These are phyloP conservation scores for Chrysolina oricalcia DNA, from an alignment of 2,888 invertebrate species.

Conservation along the genomic window DNA sequence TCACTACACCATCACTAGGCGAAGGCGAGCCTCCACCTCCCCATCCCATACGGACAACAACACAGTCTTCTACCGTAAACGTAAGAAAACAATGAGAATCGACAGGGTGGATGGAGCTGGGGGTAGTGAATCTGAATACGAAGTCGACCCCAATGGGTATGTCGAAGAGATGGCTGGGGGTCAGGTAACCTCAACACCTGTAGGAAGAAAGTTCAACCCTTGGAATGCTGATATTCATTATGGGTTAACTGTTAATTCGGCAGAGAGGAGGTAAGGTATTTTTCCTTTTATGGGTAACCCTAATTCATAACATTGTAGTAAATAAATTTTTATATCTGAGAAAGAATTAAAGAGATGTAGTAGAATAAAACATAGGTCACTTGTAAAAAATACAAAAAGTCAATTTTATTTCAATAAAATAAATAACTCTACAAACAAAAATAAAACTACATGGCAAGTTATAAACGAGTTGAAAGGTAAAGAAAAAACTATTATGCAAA, in stretches of 20 bases:
- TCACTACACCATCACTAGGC: slow-evolving; percentile 69
- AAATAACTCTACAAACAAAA: too few species aligned
- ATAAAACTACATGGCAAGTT: too few species aligned
- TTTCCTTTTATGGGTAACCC: too few species aligned
- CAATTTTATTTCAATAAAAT: too few species aligned
- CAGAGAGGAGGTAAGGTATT: slow-evolving; percentile 63
- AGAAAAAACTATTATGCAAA: too few species aligned
- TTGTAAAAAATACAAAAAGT: too few species aligned
- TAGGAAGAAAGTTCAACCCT: slow-evolving; percentile 66
- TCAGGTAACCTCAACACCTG: slow-evolving; percentile 40
- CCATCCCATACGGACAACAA: slow-evolving; percentile 25
- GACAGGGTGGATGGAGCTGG: slow-evolving; percentile 63
- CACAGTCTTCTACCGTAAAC: slow-evolving; percentile 59
- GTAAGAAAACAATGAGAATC: slow-evolving; percentile 62
- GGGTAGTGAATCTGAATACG: slow-evolving; percentile 65
- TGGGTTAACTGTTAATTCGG: slow-evolving; percentile 68
- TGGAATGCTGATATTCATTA: slow-evolving; percentile 71
- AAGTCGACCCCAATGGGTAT: slow-evolving; percentile 61
- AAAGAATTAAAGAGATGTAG: too few species aligned
- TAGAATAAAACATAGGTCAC: too few species aligned
- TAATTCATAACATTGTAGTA: too few species aligned
- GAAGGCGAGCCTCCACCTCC: slow-evolving; percentile 62
- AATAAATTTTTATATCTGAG: too few species aligned
- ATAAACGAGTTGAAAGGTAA: too few species aligned
- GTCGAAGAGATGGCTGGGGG: slow-evolving; percentile 58